phyloP scores from a whole-genome alignment of 2,888 invertebrate genomes.

The Cyaniris semiargus region DNA sequence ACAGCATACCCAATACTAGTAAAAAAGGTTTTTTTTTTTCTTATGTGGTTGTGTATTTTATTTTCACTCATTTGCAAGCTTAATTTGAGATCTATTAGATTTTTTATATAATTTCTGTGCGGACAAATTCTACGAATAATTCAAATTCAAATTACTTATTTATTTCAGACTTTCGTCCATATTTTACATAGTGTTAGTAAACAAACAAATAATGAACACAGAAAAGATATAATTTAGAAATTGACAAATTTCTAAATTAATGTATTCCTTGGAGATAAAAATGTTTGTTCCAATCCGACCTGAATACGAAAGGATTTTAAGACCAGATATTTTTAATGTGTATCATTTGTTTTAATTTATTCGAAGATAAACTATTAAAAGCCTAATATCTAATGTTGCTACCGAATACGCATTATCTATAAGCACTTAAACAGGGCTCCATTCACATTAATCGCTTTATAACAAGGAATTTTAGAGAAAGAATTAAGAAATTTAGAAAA shows the following conservation, averaged over 20 bases:
- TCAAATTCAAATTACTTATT: too few relatives aligned
- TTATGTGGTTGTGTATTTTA: too few relatives aligned
- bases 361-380: not conserved
- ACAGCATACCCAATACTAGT: too few relatives aligned
- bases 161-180: too few relatives aligned
- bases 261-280: not conserved
- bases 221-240: not conserved
- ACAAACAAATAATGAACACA: not conserved
- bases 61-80: not conserved
- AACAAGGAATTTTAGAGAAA: not conserved
- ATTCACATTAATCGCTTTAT: not conserved
- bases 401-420: not conserved
- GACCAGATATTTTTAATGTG: not conserved
- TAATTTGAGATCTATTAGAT: not conserved
- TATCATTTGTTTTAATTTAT: conserved; percentile 15
- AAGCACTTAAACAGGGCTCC: not conserved
- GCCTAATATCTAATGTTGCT: not conserved
- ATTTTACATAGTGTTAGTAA: too few relatives aligned
- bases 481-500: conserved; percentile 22
- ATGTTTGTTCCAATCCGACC: not conserved
- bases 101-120: not conserved
- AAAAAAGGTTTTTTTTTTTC: too few relatives aligned
- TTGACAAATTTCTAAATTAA: conserved; percentile 6
- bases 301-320: not conserved
- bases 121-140: not conserved